Evolutionary conservation across 2,797 vertebrate species (phyloP).

Genomic region (Gymnothorax javanicus): DNA sequence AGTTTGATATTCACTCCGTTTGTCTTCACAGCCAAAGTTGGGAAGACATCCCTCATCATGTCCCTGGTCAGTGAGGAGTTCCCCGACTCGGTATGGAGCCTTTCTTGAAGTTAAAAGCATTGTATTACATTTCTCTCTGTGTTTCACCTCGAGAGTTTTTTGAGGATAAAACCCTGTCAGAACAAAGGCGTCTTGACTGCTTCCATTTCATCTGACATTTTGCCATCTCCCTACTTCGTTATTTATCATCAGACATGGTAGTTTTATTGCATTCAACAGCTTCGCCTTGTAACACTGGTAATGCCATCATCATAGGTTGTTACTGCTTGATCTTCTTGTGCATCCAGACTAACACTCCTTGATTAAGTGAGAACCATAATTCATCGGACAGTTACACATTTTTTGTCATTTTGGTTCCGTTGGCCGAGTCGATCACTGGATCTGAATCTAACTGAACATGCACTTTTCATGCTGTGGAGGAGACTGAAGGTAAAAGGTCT

Average conservation of each 20-base stretch:
- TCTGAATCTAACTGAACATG: no score
- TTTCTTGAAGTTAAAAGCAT: background rate
- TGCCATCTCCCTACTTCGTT: background rate
- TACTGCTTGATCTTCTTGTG: background rate
- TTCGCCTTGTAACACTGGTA: background rate
- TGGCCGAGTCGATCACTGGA: no score
- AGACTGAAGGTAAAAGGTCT: no score
- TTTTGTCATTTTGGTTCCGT: no score
- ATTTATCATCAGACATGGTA: background rate
- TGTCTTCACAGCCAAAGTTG: slow-evolving; percentile 87
- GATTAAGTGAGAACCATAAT: no score
- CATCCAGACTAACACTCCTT: background rate
- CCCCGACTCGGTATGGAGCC: slow-evolving; percentile 87
- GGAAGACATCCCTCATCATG: slow-evolving; percentile 98
- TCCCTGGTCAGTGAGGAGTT: slow-evolving; percentile 99
- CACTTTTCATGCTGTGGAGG: no score
- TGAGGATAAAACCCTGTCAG: background rate
- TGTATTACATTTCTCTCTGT: background rate
- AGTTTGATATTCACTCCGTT: background rate
- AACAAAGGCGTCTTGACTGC: background rate
- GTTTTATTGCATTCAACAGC: background rate
- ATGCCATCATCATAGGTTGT: background rate
- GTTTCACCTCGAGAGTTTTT: background rate
- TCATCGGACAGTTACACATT: no score
- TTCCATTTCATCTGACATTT: background rate